Evolutionary conservation across 1,140 invertebrate genomes (phyloP), one percentile per base, ranked within the genome.

Genomic region (Brachionus rotundiformis): DNA sequence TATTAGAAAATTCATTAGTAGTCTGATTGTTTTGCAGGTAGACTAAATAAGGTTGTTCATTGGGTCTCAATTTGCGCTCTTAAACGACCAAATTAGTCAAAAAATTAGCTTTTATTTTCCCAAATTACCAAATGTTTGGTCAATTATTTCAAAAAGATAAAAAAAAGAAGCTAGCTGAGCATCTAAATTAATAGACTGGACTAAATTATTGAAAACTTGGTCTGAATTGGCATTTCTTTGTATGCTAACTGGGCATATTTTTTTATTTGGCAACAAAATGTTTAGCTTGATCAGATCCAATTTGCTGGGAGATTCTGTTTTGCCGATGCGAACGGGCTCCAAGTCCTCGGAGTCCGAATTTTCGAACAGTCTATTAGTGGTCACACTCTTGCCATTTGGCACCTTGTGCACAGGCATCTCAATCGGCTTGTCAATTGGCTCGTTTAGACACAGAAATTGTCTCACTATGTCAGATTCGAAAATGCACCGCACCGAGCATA

Each of bases 71-170:
- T 89, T 98, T 98, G 73, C 97, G 91, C 88, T 98, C 95, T 95
- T 88, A 44, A 88, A 86, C 23, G 13, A 63, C 27, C 68, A 82
- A 41, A 41, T 11, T 3, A 41, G 10, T 3, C 1, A 41, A 39
- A 39, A 39, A 39, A 39, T 39, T 39, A 39, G 11, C 33, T 36
- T 36, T 36, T 36, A 36, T 36, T 4, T 36, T 36, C 33, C 8
- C 33, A 36, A 4, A 3, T 90, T 87, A 94, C 93, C 94, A 88
- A 96, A 96, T 89, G 94, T 94, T 86, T 95, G 95, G 86, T 97
- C 95, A 63, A 98, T 94, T 84, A 97, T 98, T 90, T 99, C 96
- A 90, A 98, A 98, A 31, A 99, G 90, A 85, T 96, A 96, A 90
- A 98, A 98, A 89, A 94, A 96, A 85, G 93, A 92, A 39, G 94